A percentile compares a stretch with the other conserved stretches of the same genome.
Evolutionary conservation across 1,140 invertebrate genomes (phyloP).

Genomic region (Heliothis virescens): DNA sequence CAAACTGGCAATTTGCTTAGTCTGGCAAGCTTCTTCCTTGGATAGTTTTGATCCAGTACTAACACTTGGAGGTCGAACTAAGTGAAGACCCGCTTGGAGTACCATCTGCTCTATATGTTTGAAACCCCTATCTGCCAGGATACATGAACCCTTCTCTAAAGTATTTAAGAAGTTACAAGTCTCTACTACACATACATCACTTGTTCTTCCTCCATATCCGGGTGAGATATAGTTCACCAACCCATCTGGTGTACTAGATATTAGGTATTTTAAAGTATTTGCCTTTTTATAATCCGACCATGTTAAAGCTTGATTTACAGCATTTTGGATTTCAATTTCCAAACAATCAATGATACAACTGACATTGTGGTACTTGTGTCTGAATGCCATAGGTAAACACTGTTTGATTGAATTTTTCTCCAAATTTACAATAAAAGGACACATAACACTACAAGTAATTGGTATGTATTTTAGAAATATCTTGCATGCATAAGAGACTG

Average conservation of each 20-base stretch:
- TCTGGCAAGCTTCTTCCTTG: constrained; percentile 6
- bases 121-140: constrained; percentile 47
- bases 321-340: neutral
- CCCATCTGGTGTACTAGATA: neutral
- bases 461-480: constrained; percentile 1
- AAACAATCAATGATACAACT: neutral
- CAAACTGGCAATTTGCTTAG: constrained; percentile 28
- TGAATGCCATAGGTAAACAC: neutral
- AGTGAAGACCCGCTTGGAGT: constrained; percentile 17
- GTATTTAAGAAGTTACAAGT: neutral
- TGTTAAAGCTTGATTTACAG: neutral
- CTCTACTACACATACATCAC: neutral
- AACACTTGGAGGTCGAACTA: constrained; percentile 39
- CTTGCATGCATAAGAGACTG: neutral
- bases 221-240: neutral
- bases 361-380: neutral
- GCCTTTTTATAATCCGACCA: constrained; percentile 22
- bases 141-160: neutral
- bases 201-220: neutral
- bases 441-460: neutral
- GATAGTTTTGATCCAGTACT: neutral
- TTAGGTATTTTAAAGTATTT: constrained; percentile 7
- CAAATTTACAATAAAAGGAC: neutral
- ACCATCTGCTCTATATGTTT: constrained; percentile 49
- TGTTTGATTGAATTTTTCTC: neutral